Evolutionary conservation across 2,888 invertebrate species (phyloP).

Genomic region (Parnassius apollo): DNA sequence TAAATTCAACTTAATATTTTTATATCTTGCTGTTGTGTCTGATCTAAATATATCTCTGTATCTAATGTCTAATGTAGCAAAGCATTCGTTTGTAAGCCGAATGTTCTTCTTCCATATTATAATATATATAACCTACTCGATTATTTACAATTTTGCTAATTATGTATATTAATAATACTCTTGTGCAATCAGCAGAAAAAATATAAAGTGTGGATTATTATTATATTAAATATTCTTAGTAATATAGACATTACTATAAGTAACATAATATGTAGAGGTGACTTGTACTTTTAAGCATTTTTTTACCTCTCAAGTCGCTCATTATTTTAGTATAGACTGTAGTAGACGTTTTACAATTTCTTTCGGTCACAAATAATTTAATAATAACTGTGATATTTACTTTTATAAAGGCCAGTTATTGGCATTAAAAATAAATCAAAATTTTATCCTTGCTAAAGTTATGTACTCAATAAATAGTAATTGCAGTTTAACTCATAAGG

Average conservation of each 20-base stretch:
- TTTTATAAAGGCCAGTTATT: slow-evolving; percentile 70
- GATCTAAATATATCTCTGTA: slow-evolving; percentile 29
- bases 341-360: slow-evolving; percentile 54
- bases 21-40: slow-evolving; percentile 59
- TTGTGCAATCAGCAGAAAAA: slow-evolving; percentile 52
- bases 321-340: slow-evolving; percentile 44
- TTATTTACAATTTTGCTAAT: slow-evolving; percentile 30
- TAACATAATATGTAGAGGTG: slow-evolving; percentile 34
- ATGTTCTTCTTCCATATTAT: slow-evolving; percentile 23
- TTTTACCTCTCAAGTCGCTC: slow-evolving; percentile 51
- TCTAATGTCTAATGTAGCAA: slow-evolving; percentile 18
- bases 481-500: slow-evolving; percentile 31
- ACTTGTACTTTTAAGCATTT: slow-evolving; percentile 40
- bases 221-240: slow-evolving; percentile 34
- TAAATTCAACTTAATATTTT: slow-evolving; percentile 75
- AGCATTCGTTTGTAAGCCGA: slow-evolving; percentile 21
- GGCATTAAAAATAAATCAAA: slow-evolving; percentile 71
- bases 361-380: slow-evolving; percentile 76
- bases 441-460: slow-evolving; percentile 40
- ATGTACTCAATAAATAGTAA: slow-evolving; percentile 35
- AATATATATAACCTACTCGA: slow-evolving; percentile 27
- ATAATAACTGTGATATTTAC: slow-evolving; percentile 80
- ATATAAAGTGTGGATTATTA: slow-evolving; percentile 36
- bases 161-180: slow-evolving; percentile 31
- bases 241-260: slow-evolving; percentile 36